These are phyloP conservation scores for Anolis carolinensis DNA, from an alignment of 2,113 vertebrate species.

Conservation along the genomic window DNA sequence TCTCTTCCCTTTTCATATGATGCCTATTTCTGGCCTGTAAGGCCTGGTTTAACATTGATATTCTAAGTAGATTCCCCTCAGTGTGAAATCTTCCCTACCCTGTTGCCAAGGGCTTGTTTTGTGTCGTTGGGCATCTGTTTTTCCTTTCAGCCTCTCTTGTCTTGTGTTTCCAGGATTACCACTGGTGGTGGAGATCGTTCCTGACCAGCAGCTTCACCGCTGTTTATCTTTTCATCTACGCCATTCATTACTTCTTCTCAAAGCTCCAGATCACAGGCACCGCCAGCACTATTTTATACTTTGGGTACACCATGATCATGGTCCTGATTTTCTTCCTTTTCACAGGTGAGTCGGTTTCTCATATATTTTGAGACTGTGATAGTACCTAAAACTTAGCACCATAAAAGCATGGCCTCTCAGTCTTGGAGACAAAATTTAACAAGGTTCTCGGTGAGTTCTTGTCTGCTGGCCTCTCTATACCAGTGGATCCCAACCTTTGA, in stretches of 20 bases:
- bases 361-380: too few relatives aligned
- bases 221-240: conserved; percentile 87
- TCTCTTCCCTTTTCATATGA: too few relatives aligned
- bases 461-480: too few relatives aligned
- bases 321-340: conserved; percentile 90
- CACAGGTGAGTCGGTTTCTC: conserved; percentile 73
- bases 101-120: neutral
- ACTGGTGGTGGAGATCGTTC: conserved; percentile 92
- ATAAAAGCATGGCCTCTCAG: neutral
- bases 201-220: conserved; percentile 90
- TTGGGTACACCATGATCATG: conserved; percentile 88
- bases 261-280: conserved; percentile 86
- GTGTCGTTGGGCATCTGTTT: neutral
- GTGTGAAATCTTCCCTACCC: neutral
- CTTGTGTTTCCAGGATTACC: conserved; percentile 82
- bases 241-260: conserved; percentile 86
- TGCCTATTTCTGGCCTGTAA: too few relatives aligned
- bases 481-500: too few relatives aligned
- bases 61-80: neutral
- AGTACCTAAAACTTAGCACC: too few relatives aligned
- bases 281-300: conserved; percentile 87
- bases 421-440: too few relatives aligned
- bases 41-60: neutral
- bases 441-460: too few relatives aligned
- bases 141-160: neutral